phyloP scores from a whole-genome alignment of 92 coral and sea anemone genomes.

The Nematostella vectensis region DNA sequence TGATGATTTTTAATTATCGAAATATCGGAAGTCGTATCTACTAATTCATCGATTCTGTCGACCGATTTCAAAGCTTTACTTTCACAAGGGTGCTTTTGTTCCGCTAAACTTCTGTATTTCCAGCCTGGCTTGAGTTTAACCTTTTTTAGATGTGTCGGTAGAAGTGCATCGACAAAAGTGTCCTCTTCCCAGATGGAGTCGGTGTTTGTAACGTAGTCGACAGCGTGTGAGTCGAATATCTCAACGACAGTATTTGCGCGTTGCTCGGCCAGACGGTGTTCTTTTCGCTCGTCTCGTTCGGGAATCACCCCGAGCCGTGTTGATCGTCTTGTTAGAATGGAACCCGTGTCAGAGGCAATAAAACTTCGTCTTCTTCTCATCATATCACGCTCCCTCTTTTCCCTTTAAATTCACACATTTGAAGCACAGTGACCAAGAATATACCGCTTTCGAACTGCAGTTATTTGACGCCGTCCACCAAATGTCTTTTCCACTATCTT shows the following conservation, averaged over 20 bases:
- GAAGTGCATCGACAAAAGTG: background rate
- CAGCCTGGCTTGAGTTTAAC: background rate
- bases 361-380: no score
- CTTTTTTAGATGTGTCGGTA: conserved; percentile 21
- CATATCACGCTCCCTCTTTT: no score
- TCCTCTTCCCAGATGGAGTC: conserved; percentile 2
- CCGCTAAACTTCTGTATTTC: background rate
- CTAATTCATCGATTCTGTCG: background rate
- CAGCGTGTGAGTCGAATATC: conserved; percentile 62
- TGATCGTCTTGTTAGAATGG: background rate
- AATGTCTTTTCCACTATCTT: no score
- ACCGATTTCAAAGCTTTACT: background rate
- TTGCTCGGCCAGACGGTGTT: background rate
- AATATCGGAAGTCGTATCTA: background rate
- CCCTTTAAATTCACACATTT: no score
- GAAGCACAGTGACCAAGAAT: no score
- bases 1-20: background rate
- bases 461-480: no score
- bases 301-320: conserved; percentile 7
- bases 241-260: conserved; percentile 19
- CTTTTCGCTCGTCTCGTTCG: conserved; percentile 9
- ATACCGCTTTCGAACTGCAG: no score
- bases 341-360: background rate
- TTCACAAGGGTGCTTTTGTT: background rate
- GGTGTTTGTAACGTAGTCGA: conserved; percentile 23